A percentile compares a stretch with the other conserved stretches of the same genome.
Conservation (phyloP, 2,113 vertebrate species). For the Alaudala cheleensis region DNA sequence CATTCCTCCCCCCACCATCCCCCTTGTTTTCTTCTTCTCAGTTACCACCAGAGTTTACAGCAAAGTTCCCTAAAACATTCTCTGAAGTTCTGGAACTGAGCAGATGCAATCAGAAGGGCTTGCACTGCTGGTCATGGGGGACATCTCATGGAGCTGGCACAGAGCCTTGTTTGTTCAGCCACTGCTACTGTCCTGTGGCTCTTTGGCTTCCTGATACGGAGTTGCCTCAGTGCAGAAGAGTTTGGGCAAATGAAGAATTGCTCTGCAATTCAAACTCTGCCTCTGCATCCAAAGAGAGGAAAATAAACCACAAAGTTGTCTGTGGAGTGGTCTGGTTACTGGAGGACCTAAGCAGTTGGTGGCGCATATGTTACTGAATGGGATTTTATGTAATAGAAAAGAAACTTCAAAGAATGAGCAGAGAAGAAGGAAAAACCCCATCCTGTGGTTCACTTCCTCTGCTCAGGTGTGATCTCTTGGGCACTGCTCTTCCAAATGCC, state of each 20-base stretch:
- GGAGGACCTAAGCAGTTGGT: neutral
- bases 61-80: neutral
- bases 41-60: neutral
- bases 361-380: neutral
- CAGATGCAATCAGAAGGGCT: neutral
- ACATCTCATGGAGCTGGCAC: neutral
- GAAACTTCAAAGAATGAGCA: neutral
- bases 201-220: neutral
- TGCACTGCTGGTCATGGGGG: neutral
- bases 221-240: neutral
- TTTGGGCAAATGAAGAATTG: neutral
- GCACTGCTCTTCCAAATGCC: neutral
- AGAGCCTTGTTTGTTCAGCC: neutral
- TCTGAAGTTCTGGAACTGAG: neutral
- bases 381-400: neutral
- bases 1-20: fast-evolving
- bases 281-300: neutral
- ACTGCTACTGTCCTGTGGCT: neutral
- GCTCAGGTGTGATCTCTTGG: neutral
- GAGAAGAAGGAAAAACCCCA: neutral
- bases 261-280: neutral
- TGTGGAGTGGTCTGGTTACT: neutral
- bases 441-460: neutral
- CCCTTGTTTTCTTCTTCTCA: neutral
- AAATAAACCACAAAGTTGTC: neutral